phyloP scores from a whole-genome alignment of 2,888 invertebrate genomes.

The Seira musarum region DNA sequence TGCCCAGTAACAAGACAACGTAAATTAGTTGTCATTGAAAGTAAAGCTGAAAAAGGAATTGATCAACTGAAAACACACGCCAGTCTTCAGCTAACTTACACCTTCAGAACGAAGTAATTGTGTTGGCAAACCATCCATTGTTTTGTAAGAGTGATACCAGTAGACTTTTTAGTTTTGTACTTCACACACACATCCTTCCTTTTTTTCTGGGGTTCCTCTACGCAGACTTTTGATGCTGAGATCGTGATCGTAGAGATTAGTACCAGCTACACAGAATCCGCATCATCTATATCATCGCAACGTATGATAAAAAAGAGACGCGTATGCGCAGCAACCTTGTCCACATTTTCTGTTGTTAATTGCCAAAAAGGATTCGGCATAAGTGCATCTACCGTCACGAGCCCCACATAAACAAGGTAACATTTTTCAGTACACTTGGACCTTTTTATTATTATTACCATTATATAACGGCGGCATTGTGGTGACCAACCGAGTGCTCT shows the following conservation, averaged over 20 bases:
- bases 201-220: no score
- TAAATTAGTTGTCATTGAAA: conserved; percentile 40
- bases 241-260: no score
- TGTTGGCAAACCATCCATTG: background rate
- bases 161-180: no score
- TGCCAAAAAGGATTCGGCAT: conserved; percentile 49
- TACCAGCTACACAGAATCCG: no score
- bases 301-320: no score
- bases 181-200: no score
- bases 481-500: no score
- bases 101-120: background rate
- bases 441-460: no score
- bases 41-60: conserved; percentile 55
- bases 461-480: no score
- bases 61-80: conserved; percentile 13
- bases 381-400: conserved; percentile 45
- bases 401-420: conserved; percentile 59
- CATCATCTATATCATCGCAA: background rate
- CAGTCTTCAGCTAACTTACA: conserved; percentile 21
- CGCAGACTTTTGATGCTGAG: no score
- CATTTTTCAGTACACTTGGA: no score
- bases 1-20: background rate
- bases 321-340: conserved; percentile 51
- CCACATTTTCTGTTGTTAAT: conserved; percentile 57
- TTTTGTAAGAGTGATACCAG: no score